Conservation (phyloP, 2,797 vertebrate species). For the Hoplostethus atlanticus region DNA sequence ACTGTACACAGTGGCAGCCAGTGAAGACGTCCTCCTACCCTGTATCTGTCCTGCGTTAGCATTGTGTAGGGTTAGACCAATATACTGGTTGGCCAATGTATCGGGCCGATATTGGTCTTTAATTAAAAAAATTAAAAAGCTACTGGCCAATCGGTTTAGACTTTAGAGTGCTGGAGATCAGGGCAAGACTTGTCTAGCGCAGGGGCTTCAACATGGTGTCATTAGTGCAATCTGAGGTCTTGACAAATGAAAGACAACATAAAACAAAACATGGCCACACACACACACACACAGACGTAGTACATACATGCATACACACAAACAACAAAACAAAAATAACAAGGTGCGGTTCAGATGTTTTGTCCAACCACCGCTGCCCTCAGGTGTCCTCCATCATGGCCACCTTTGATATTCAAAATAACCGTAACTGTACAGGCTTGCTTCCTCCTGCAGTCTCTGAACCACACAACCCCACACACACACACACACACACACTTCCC, state of each 20-base stretch:
- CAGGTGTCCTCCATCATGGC: constrained; percentile 63
- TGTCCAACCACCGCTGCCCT: constrained; percentile 54
- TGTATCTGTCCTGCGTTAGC: too few relatives aligned
- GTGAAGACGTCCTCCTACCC: too few relatives aligned
- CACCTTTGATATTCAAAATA: constrained; percentile 77
- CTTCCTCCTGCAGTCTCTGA: constrained; percentile 57
- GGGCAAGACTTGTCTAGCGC: neutral
- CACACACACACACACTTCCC: constrained; percentile 21
- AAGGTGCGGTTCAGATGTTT: constrained; percentile 40
- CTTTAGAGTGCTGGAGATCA: neutral
- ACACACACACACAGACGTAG: neutral
- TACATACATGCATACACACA: constrained; percentile 5
- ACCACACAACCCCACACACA: constrained; percentile 14
- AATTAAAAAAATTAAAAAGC: too few relatives aligned
- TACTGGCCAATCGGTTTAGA: too few relatives aligned
- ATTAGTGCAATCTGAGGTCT: neutral
- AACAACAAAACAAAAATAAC: constrained; percentile 32
- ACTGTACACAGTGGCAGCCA: too few relatives aligned
- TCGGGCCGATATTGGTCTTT: too few relatives aligned
- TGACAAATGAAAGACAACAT: constrained; percentile 10
- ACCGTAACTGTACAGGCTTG: constrained; percentile 51
- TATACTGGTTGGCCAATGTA: too few relatives aligned
- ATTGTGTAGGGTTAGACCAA: too few relatives aligned
- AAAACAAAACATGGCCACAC: constrained; percentile 2
- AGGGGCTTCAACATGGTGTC: neutral